A percentile compares a stretch with the other conserved stretches of the same genome.
Conservation (phyloP, 2,113 vertebrate species). For the Chloropsis hardwickii region DNA sequence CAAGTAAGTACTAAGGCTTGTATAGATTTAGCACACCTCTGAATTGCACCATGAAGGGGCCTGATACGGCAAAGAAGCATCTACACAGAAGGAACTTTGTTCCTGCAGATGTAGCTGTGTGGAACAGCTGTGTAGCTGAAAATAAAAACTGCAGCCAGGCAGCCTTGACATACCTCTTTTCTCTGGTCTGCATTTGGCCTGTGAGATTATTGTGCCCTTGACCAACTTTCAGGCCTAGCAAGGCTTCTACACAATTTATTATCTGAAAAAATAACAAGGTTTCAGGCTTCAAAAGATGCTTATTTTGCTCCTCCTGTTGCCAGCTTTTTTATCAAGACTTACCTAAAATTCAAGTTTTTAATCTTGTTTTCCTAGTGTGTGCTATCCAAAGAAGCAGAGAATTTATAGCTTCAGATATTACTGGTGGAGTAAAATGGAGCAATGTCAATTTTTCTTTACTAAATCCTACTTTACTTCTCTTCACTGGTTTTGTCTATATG, state of each 20-base stretch:
- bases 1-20: not conserved
- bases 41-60: not conserved
- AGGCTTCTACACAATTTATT: not conserved
- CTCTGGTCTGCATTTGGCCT: not conserved
- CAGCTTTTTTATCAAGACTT: not conserved
- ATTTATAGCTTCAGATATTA: not conserved
- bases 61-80: not conserved
- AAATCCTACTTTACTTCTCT: not conserved
- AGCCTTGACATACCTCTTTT: not conserved
- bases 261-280: not conserved
- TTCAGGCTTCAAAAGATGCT: not conserved
- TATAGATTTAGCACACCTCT: not conserved
- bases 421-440: not conserved
- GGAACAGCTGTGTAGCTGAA: too few species aligned
- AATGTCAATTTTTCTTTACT: not conserved
- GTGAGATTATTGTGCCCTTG: not conserved
- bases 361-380: not conserved
- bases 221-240: not conserved
- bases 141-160: not conserved
- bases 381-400: not conserved
- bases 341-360: not conserved
- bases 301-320: not conserved
- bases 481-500: not conserved
- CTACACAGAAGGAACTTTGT: not conserved
- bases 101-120: not conserved